phyloP scores from a whole-genome alignment of 92 coral and sea anemone species.

The Diadumene lineata region DNA sequence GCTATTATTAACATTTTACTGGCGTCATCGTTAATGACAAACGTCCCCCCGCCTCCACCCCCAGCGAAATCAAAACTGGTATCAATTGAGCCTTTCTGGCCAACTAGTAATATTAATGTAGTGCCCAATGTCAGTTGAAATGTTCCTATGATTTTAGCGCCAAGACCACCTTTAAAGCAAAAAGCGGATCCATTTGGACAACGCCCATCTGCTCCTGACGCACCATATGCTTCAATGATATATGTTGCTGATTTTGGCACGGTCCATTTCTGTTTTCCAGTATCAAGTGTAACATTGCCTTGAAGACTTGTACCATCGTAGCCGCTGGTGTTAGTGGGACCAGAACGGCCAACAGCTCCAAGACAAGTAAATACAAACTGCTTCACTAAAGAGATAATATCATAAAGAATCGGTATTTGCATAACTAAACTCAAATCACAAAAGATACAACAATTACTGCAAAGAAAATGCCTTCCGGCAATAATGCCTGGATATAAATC shows the following conservation, averaged over 20 bases:
- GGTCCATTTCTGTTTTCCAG: slow-evolving; percentile 82
- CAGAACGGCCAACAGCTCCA: slow-evolving; percentile 58
- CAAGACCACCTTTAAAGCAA: slow-evolving; percentile 69
- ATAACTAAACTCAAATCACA: not conserved
- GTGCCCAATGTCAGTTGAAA: slow-evolving; percentile 39
- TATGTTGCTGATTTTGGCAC: slow-evolving; percentile 80
- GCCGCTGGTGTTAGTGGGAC: slow-evolving; percentile 54
- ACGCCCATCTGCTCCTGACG: slow-evolving; percentile 81
- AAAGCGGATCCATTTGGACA: not conserved
- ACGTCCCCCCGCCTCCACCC: slow-evolving; percentile 95
- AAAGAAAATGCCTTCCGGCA: not conserved
- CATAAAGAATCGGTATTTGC: not conserved
- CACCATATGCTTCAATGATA: slow-evolving; percentile 79
- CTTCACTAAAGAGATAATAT: not conserved
- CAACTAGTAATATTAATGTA: slow-evolving; percentile 66
- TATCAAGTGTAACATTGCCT: slow-evolving; percentile 50
- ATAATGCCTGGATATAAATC: not conserved
- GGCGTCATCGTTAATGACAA: slow-evolving; percentile 41
- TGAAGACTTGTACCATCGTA: slow-evolving; percentile 66
- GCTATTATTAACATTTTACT: slow-evolving; percentile 56
- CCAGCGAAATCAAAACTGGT: slow-evolving; percentile 37
- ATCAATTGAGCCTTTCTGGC: slow-evolving; percentile 58
- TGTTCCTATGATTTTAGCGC: slow-evolving; percentile 71
- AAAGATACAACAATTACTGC: not conserved
- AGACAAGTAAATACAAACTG: slow-evolving; percentile 54